Evolutionary conservation across 2,888 invertebrate genomes (phyloP).

Genomic region (Uloborus plumipes): DNA sequence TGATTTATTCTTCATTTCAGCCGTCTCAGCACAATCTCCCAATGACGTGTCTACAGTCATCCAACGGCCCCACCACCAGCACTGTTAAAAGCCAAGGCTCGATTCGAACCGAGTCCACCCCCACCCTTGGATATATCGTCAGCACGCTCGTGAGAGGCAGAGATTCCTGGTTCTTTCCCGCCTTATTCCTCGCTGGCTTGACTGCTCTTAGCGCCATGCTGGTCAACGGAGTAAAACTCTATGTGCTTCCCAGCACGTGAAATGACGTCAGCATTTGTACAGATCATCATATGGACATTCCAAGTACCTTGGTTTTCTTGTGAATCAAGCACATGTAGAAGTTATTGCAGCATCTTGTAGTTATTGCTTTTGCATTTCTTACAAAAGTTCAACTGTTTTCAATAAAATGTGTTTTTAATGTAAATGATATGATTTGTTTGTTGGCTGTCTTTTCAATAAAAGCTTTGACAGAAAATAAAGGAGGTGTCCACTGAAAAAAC

Average conservation of each 20-base stretch:
- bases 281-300: too few species aligned
- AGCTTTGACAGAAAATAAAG: too few species aligned
- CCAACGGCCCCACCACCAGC: neutral
- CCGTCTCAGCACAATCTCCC: neutral
- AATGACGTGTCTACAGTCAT: slow-evolving; percentile 42
- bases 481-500: too few species aligned
- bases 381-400: too few species aligned
- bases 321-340: too few species aligned
- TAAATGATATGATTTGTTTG: too few species aligned
- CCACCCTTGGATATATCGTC: slow-evolving; percentile 25
- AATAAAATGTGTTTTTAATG: too few species aligned
- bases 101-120: neutral
- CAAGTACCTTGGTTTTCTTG: too few species aligned
- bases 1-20: neutral
- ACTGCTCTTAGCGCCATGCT: slow-evolving; percentile 13
- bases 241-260: neutral
- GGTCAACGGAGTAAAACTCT: slow-evolving; percentile 14
- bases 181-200: slow-evolving; percentile 5
- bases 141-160: slow-evolving; percentile 11
- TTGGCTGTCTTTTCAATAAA: too few species aligned
- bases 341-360: too few species aligned
- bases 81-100: neutral
- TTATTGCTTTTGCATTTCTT: too few species aligned
- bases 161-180: slow-evolving; percentile 23
- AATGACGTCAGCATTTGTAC: too few species aligned